Percentiles rank a stretch among this genome's conserved stretches.
Conservation (phyloP, 2,797 vertebrate genomes). For the Onychomys leucogaster region DNA sequence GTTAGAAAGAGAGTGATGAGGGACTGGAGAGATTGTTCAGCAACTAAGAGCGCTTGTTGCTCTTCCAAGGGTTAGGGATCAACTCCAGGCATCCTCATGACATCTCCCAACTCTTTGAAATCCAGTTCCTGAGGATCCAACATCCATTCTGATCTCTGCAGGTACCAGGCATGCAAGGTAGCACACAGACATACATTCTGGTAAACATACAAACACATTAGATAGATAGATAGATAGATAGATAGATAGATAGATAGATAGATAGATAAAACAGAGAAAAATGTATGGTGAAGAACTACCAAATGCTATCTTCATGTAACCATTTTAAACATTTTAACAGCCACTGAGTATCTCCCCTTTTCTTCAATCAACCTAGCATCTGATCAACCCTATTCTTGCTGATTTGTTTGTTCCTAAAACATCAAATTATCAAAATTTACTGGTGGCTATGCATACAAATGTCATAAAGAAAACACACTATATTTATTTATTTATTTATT, state of each 20-base stretch:
- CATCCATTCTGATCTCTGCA: background rate
- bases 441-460: background rate
- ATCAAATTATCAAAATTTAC: background rate
- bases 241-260: too few species aligned
- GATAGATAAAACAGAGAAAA: background rate
- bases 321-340: background rate
- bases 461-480: background rate
- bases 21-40: background rate
- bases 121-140: background rate
- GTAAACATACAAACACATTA: background rate
- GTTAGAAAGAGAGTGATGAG: background rate
- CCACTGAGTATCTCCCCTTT: background rate
- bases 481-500: too few species aligned
- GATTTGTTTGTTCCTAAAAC: background rate
- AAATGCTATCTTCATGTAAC: background rate
- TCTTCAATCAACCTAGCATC: background rate
- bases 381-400: background rate
- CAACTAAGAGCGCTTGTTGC: background rate
- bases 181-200: background rate
- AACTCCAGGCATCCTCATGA: background rate
- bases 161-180: background rate
- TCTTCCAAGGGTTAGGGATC: background rate
- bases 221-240: too few species aligned
- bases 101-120: background rate
- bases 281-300: background rate